Evolutionary conservation across 2,113 vertebrate genomes (phyloP).

Genomic region (Ibidorhyncha struthersii): DNA sequence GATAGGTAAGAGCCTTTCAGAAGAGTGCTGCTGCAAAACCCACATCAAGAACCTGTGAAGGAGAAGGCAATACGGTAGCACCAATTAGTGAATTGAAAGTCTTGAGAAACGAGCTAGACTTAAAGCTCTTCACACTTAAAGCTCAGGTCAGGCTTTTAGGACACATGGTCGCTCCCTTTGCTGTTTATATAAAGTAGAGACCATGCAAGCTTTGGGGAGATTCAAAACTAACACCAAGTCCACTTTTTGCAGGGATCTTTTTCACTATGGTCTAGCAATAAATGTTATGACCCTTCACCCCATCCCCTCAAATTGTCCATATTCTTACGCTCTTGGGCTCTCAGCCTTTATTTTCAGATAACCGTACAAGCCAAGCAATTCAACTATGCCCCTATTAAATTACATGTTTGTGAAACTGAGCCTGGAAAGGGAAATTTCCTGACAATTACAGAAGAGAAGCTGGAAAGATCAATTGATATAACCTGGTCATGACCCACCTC

Average conservation of each 20-base stretch:
- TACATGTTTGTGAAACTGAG: not conserved
- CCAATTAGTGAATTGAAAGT: not conserved
- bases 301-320: not conserved
- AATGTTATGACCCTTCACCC: not conserved
- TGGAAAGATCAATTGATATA: slow-evolving; percentile 59
- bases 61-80: not conserved
- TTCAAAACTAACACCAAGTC: not conserved
- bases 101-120: not conserved
- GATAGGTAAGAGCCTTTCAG: not conserved
- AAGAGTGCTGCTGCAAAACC: not conserved
- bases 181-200: not conserved
- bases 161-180: not conserved
- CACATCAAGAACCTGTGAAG: not conserved
- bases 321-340: not conserved
- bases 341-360: not conserved
- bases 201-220: not conserved
- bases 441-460: not conserved
- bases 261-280: not conserved
- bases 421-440: slow-evolving; percentile 52
- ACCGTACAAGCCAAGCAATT: not conserved
- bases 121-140: not conserved
- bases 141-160: not conserved
- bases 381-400: not conserved
- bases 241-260: not conserved
- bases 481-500: slow-evolving; percentile 37